Conservation (phyloP, 2,888 invertebrate genomes). For the Melikaiella ostensackeni region DNA sequence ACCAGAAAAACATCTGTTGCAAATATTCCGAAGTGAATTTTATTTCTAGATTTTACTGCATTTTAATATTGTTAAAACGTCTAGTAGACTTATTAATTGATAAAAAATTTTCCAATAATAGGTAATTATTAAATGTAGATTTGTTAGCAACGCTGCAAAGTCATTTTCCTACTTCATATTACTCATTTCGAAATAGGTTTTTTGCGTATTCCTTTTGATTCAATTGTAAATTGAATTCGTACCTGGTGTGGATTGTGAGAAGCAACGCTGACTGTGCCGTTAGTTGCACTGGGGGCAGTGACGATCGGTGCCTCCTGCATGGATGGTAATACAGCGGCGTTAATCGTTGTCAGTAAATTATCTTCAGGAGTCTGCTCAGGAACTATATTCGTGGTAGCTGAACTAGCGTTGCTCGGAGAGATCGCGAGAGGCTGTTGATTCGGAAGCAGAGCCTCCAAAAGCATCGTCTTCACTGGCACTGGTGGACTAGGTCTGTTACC, state of each 20-base stretch:
- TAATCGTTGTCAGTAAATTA: constrained; percentile 69
- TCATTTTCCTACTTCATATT: too few species aligned
- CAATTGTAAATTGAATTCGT: constrained; percentile 25
- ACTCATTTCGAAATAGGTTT: too few species aligned
- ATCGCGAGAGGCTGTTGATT: constrained; percentile 44
- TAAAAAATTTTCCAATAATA: too few species aligned
- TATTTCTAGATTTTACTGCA: too few species aligned
- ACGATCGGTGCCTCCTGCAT: constrained; percentile 70
- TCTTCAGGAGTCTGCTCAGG: constrained; percentile 63
- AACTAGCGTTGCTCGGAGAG: not conserved
- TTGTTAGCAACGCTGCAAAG: too few species aligned
- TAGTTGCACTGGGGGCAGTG: constrained; percentile 46
- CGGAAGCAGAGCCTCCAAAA: constrained; percentile 80
- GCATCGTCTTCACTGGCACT: constrained; percentile 83
- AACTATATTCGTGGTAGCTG: constrained; percentile 43
- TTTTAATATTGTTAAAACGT: too few species aligned
- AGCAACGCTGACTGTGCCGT: constrained; percentile 58
- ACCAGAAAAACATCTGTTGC: too few species aligned
- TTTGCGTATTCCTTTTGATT: not conserved
- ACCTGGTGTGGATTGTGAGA: constrained; percentile 66
- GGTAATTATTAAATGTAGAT: too few species aligned
- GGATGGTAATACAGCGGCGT: constrained; percentile 69
- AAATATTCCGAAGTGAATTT: too few species aligned
- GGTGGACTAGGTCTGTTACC: constrained; percentile 79
- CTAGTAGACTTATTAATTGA: too few species aligned